phyloP scores from a whole-genome alignment of 2,113 vertebrate genomes.

The Pristiophorus japonicus region DNA sequence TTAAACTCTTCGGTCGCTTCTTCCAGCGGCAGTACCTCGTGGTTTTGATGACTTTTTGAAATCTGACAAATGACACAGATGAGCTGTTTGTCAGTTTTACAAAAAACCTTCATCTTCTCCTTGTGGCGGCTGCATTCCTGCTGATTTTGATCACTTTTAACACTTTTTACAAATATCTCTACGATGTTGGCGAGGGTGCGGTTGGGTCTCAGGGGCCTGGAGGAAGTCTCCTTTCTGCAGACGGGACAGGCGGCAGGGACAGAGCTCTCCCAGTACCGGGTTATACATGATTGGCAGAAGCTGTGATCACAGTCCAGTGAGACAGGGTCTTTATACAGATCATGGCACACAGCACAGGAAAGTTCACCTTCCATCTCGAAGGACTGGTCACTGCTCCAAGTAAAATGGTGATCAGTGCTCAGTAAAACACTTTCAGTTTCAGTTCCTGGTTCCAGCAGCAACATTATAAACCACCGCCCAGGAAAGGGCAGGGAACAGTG shows the following conservation, averaged over 20 bases:
- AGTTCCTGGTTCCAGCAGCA: not conserved
- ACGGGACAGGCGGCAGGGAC: not conserved
- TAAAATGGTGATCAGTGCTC: not conserved
- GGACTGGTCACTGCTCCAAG: not conserved
- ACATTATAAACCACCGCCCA: not conserved
- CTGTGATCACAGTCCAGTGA: not conserved
- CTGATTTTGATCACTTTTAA: not conserved
- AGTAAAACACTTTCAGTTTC: not conserved
- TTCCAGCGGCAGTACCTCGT: constrained; percentile 57
- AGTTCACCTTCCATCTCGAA: not conserved
- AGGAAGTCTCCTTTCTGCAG: not conserved
- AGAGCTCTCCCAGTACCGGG: not conserved
- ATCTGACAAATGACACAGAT: constrained; percentile 66
- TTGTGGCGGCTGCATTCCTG: constrained; percentile 51
- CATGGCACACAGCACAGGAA: not conserved
- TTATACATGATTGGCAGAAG: not conserved
- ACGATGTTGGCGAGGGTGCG: not conserved
- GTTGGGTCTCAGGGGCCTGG: not conserved
- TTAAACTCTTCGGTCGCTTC: constrained; percentile 63
- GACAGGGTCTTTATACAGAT: not conserved
- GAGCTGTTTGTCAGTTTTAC: constrained; percentile 56
- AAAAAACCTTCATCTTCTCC: constrained; percentile 63
- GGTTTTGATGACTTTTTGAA: constrained; percentile 61
- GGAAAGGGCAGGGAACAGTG: not conserved
- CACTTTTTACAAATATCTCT: not conserved